A percentile compares a stretch with the other conserved stretches of the same genome.
phyloP scores from a whole-genome alignment of 2,113 vertebrate species.

The Ciconia maguari region DNA sequence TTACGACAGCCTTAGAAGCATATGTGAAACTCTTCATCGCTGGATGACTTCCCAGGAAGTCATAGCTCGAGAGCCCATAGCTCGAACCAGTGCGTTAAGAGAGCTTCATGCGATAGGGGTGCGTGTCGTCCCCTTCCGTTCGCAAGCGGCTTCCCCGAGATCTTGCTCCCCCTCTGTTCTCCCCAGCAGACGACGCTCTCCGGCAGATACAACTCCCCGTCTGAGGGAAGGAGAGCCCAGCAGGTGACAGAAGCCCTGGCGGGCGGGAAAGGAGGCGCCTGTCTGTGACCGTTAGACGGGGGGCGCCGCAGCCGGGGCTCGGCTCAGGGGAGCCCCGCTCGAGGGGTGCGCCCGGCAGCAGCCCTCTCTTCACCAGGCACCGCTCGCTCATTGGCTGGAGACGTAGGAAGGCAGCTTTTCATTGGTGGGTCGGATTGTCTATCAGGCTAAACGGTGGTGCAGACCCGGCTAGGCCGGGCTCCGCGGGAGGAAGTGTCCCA shows the following conservation, averaged over 20 bases:
- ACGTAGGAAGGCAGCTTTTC: rapidly evolving
- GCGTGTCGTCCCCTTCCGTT: rapidly evolving
- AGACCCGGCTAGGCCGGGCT: rapidly evolving
- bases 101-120: rapidly evolving
- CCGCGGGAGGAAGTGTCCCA: rapidly evolving
- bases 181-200: neutral
- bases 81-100: rapidly evolving
- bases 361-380: rapidly evolving
- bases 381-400: neutral
- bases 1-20: neutral
- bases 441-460: rapidly evolving
- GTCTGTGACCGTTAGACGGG: rapidly evolving
- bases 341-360: rapidly evolving
- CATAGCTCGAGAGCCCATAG: rapidly evolving
- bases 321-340: rapidly evolving
- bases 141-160: rapidly evolving
- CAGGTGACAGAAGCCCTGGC: neutral
- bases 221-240: rapidly evolving
- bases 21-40: rapidly evolving
- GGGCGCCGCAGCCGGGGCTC: no score
- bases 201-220: rapidly evolving
- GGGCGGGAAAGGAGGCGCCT: rapidly evolving
- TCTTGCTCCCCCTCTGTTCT: neutral
- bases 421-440: neutral
- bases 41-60: rapidly evolving